Evolutionary conservation across 2,113 vertebrate genomes (phyloP).

Genomic region (Pterocles orientalis): DNA sequence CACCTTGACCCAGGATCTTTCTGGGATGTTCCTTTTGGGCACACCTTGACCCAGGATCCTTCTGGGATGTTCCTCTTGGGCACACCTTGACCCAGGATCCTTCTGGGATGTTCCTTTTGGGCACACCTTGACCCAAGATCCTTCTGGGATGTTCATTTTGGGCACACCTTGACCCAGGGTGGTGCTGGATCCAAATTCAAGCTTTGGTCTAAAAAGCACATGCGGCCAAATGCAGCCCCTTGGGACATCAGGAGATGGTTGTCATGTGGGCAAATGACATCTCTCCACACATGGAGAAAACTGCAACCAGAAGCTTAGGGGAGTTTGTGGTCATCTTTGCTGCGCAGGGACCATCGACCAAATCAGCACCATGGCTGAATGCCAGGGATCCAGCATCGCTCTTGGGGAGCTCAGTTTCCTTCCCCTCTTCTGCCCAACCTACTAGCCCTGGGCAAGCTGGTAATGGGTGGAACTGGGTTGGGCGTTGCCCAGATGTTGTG

Average conservation of each 20-base stretch:
- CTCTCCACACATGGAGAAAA: neutral
- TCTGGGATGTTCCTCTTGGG: too few relatives aligned
- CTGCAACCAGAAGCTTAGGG: neutral
- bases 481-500: neutral
- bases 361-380: neutral
- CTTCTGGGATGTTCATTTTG: too few relatives aligned
- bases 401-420: neutral
- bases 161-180: neutral
- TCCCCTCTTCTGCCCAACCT: neutral
- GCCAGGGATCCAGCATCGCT: neutral
- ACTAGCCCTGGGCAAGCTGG: neutral
- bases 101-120: too few relatives aligned
- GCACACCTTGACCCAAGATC: too few relatives aligned
- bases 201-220: neutral
- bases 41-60: too few relatives aligned
- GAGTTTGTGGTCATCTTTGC: neutral
- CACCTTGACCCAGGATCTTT: too few relatives aligned
- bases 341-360: accelerated
- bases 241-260: neutral
- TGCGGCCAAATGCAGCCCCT: accelerated
- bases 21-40: too few relatives aligned
- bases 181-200: neutral
- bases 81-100: too few relatives aligned
- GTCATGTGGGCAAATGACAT: neutral
- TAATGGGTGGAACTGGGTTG: neutral